A percentile compares a stretch with the other conserved stretches of the same genome.
Conservation (phyloP, 35 echinoderm and acorn worm species). For the Antedon bifida region DNA sequence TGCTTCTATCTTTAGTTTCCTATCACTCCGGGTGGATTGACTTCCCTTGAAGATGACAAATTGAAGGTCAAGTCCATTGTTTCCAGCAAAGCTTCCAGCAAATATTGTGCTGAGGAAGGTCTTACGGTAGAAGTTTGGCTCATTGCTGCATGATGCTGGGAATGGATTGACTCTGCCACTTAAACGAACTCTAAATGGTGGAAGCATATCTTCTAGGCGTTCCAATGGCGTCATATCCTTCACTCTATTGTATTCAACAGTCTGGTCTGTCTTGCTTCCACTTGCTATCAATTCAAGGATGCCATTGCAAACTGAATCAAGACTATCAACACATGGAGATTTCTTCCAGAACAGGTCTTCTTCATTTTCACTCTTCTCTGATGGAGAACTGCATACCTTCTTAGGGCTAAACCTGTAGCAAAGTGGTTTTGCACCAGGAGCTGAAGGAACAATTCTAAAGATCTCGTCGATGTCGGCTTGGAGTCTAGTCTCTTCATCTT, state of each 20-base stretch:
- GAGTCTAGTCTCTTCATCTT: background rate
- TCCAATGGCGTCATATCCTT: background rate
- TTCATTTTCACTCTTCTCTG: background rate
- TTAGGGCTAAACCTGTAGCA: background rate
- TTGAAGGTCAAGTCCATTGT: background rate
- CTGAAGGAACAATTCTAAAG: background rate
- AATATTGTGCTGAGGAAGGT: background rate
- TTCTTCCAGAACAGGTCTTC: background rate
- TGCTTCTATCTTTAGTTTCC: background rate
- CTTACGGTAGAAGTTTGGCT: background rate
- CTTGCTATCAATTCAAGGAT: background rate
- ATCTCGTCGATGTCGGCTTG: background rate
- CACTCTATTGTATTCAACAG: background rate
- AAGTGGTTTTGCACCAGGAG: background rate
- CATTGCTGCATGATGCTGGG: background rate
- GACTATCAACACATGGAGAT: background rate
- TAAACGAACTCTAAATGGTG: background rate
- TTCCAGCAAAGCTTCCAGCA: background rate
- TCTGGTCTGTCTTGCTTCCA: background rate
- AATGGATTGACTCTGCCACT: background rate
- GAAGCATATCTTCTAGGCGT: background rate
- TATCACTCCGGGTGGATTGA: background rate
- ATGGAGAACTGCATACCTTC: background rate
- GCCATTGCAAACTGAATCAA: background rate
- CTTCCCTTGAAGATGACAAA: background rate